Conservation (phyloP, 2,113 vertebrate species). For the Ciconia stormi region DNA sequence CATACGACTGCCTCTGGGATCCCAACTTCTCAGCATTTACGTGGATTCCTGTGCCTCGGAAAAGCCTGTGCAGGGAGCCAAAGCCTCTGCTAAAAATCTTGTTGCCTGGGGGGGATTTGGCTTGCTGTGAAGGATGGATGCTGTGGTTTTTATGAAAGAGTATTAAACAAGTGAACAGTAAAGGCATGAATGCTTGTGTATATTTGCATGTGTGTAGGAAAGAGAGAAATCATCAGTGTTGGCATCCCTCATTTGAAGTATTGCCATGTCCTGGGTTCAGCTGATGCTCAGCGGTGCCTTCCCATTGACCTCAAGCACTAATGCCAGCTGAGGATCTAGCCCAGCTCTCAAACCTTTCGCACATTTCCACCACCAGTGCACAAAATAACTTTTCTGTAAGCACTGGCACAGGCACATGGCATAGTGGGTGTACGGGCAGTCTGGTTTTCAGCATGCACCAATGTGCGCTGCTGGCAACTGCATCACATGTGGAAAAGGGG, state of each 20-base stretch:
- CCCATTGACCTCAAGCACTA: background rate
- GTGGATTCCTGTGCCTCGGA: background rate
- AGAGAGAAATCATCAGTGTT: background rate
- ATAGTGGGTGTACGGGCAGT: background rate
- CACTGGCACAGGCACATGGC: background rate
- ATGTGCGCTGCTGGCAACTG: background rate
- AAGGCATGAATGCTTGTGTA: background rate
- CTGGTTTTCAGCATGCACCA: background rate
- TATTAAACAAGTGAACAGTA: background rate
- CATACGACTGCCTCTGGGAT: rapidly evolving
- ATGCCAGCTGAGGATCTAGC: background rate
- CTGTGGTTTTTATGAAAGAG: background rate
- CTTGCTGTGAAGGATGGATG: background rate
- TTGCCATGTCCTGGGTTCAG: background rate
- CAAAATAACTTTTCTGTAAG: background rate
- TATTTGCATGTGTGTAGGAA: background rate
- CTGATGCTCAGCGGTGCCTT: background rate
- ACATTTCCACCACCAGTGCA: background rate
- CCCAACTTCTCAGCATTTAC: background rate
- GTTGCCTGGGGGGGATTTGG: background rate
- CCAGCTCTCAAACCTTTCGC: background rate
- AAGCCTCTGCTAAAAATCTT: background rate
- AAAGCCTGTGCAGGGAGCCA: background rate
- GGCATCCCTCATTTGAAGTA: background rate
- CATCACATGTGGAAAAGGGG: background rate